Percentiles rank a stretch among this genome's conserved stretches.
These are phyloP conservation scores for Coptodon bakossiorum DNA, from an alignment of 2,113 vertebrate species.

Conservation along the genomic window DNA sequence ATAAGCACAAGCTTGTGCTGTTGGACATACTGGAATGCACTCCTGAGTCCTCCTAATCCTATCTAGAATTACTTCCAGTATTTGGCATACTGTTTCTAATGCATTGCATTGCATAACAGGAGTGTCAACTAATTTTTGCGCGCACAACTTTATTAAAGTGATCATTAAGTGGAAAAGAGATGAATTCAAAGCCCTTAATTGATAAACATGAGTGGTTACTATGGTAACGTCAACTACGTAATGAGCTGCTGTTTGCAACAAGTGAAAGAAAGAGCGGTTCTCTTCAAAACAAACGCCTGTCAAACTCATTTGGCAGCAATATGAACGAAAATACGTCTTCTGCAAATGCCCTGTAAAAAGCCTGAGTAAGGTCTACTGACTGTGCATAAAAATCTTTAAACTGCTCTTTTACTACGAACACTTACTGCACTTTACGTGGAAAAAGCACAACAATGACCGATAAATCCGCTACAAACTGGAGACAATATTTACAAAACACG, in stretches of 20 bases:
- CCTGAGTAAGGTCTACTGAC: not conserved
- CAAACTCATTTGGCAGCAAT: conserved; percentile 3
- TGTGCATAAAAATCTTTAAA: not conserved
- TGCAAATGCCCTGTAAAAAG: not conserved
- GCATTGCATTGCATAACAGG: not conserved
- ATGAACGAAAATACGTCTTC: not conserved
- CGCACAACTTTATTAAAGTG: not conserved
- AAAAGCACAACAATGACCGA: not conserved
- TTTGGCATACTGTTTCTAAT: not conserved
- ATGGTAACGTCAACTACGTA: conserved; percentile 37
- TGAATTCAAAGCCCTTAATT: not conserved
- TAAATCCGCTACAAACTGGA: not conserved
- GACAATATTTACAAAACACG: not conserved
- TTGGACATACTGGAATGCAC: not conserved
- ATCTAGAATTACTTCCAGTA: not conserved
- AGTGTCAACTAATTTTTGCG: not conserved
- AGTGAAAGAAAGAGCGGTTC: conserved; percentile 42
- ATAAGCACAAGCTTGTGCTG: not conserved
- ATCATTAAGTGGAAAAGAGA: not conserved
- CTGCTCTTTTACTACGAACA: not conserved
- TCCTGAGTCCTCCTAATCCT: not conserved
- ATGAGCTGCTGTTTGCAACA: conserved; percentile 46
- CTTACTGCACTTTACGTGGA: not conserved
- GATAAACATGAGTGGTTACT: conserved; percentile 22
- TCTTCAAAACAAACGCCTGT: conserved; percentile 54